A percentile compares a stretch with the other conserved stretches of the same genome.
phyloP scores from a whole-genome alignment of 2,888 invertebrate genomes.

The Linhomoeus sp. region DNA sequence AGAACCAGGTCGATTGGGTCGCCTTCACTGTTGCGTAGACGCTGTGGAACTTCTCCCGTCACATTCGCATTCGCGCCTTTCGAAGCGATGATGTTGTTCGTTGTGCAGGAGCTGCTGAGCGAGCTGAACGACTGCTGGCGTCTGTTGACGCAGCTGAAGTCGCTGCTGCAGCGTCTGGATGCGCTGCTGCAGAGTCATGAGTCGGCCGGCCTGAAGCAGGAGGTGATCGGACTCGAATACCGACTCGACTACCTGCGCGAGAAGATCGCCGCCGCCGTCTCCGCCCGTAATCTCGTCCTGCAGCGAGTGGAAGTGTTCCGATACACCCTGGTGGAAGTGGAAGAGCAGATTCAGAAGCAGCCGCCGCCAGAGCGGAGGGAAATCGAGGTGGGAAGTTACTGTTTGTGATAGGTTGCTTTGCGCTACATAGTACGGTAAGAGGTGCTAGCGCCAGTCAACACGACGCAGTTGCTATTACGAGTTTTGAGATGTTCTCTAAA shows the following conservation, averaged over 20 bases:
- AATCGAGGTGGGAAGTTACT: too few relatives aligned
- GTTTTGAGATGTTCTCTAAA: too few relatives aligned
- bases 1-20: not conserved
- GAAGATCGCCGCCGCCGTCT: not conserved
- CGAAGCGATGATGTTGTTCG: too few relatives aligned
- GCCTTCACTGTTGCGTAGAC: not conserved
- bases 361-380: too few relatives aligned
- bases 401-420: too few relatives aligned
- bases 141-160: not conserved
- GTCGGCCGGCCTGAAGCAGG: conserved; percentile 1
- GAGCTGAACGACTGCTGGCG: not conserved
- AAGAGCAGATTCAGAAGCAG: not conserved
- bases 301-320: not conserved
- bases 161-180: not conserved
- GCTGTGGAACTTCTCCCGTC: not conserved
- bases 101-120: not conserved
- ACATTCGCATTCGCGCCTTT: too few relatives aligned
- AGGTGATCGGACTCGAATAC: conserved; percentile 11
- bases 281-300: not conserved
- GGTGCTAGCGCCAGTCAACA: too few relatives aligned
- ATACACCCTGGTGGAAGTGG: not conserved
- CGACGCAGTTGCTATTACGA: too few relatives aligned
- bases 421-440: too few relatives aligned
- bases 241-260: conserved; percentile 12
- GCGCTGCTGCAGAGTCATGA: not conserved